Conservation (phyloP, 1,140 invertebrate genomes). For the Euura saliciscinereae region DNA sequence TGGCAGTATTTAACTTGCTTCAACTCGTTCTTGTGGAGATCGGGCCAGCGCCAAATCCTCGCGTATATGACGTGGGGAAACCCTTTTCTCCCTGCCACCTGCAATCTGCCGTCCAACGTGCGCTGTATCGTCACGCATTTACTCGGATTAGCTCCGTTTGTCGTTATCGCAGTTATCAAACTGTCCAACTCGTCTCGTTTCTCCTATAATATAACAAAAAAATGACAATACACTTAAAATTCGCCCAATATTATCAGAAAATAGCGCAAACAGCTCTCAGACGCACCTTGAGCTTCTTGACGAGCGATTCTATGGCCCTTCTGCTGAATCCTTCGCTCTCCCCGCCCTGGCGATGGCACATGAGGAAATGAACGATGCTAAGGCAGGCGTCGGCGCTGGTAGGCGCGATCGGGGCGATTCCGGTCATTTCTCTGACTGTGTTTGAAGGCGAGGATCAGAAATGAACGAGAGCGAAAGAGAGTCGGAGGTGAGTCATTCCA, state of each 20-base stretch:
- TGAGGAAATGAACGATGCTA: slow-evolving; percentile 95
- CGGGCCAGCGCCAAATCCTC: slow-evolving; percentile 98
- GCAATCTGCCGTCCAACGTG: slow-evolving; percentile 96
- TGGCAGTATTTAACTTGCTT: slow-evolving; percentile 98
- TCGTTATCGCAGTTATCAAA: slow-evolving; percentile 96
- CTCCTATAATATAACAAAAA: slow-evolving; percentile 63
- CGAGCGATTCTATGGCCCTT: slow-evolving; percentile 94
- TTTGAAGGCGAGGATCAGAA: slow-evolving; percentile 15
- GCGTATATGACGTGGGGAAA: slow-evolving; percentile 99
- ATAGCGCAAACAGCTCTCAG: too few species aligned
- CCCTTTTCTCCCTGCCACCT: slow-evolving; percentile 97
- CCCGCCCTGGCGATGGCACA: slow-evolving; percentile 97
- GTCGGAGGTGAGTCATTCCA: too few species aligned
- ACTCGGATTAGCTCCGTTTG: slow-evolving; percentile 94
- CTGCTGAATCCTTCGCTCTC: slow-evolving; percentile 96
- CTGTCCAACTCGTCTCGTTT: slow-evolving; percentile 97
- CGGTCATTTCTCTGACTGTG: slow-evolving; percentile 64
- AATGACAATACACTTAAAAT: slow-evolving; percentile 3
- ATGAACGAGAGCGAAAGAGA: slow-evolving; percentile 9
- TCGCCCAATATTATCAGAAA: too few species aligned
- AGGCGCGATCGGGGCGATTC: slow-evolving; percentile 73
- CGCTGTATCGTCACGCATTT: slow-evolving; percentile 99
- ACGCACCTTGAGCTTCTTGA: slow-evolving; percentile 90
- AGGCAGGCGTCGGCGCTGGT: slow-evolving; percentile 96
- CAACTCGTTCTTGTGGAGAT: slow-evolving; percentile 98